Conservation (phyloP, 2,797 vertebrate species). For the Falco naumanni region DNA sequence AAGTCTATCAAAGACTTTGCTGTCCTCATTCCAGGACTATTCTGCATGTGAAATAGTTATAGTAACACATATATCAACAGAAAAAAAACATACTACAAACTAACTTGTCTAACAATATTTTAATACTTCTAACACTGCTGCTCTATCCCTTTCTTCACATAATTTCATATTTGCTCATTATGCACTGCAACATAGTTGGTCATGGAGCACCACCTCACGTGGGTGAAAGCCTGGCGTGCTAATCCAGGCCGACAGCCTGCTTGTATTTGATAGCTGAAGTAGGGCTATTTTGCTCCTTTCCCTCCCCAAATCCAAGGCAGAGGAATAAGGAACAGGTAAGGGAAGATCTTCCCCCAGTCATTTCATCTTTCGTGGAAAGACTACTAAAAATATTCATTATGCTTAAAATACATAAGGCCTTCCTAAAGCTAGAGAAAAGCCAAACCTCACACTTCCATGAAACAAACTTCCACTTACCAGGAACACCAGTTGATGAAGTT, state of each 20-base stretch:
- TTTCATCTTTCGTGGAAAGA: neutral
- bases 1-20: neutral
- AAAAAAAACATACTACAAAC: neutral
- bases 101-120: neutral
- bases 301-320: neutral
- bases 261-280: no score
- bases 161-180: neutral
- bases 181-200: neutral
- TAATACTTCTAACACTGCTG: neutral
- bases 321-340: neutral
- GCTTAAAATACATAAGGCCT: neutral
- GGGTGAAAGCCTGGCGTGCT: neutral
- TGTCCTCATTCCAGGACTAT: neutral
- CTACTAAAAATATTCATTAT: neutral
- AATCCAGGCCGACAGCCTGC: neutral
- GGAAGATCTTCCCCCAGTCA: neutral
- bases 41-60: neutral
- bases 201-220: rapidly evolving
- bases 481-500: neutral
- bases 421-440: neutral
- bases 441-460: neutral
- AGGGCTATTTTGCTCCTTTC: neutral
- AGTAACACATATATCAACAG: neutral
- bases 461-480: neutral
- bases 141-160: neutral